Conservation (phyloP, 2,797 vertebrate species). For the Neopelma chrysocephalum region DNA sequence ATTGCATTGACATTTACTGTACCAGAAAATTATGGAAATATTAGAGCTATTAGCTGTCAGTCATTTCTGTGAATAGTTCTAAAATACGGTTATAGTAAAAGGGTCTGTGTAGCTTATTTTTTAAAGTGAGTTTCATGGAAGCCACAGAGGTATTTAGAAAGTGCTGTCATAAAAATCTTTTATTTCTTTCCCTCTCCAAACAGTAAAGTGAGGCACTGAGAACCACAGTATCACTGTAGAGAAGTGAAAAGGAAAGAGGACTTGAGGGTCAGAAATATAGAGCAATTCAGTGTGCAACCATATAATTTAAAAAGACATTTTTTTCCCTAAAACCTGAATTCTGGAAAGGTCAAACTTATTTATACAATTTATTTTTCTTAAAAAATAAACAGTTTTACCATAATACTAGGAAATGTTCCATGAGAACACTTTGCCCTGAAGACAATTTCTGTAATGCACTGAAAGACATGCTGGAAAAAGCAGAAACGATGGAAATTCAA, state of each 20-base stretch:
- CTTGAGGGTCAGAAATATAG: not conserved
- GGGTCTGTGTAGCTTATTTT: not conserved
- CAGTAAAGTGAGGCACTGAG: not conserved
- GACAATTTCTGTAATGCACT: constrained; percentile 31
- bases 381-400: constrained; percentile 28
- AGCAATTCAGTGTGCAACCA: not conserved
- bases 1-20: not conserved
- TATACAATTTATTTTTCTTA: constrained; percentile 14
- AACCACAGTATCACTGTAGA: not conserved
- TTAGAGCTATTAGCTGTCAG: constrained; percentile 2
- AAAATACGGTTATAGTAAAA: constrained; percentile 8
- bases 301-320: not conserved
- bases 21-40: constrained; percentile 16
- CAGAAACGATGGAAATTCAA: constrained; percentile 9
- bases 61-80: not conserved
- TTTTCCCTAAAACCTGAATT: not conserved
- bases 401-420: not conserved
- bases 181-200: not conserved
- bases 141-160: not conserved
- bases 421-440: not conserved
- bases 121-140: not conserved
- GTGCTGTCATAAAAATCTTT: not conserved
- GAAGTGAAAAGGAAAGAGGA: not conserved
- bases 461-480: not conserved
- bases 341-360: constrained; percentile 38